A percentile compares a stretch with the other conserved stretches of the same genome.
Evolutionary conservation across 2,797 vertebrate species (phyloP).

Genomic region (Gymnodraco acuticeps): DNA sequence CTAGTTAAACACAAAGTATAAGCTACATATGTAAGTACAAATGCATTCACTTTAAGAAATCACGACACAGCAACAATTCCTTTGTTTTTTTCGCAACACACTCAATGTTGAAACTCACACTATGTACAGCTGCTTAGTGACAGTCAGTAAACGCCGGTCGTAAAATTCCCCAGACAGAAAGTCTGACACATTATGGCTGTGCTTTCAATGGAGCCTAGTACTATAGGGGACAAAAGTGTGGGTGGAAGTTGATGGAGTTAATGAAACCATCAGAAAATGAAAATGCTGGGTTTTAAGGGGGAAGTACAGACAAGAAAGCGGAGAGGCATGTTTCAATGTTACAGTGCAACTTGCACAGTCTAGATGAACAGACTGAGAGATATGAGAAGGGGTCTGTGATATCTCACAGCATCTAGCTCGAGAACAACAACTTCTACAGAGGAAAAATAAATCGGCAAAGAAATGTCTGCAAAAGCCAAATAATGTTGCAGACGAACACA

Average conservation of each 20-base stretch:
- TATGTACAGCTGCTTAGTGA: background rate
- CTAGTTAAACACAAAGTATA: background rate
- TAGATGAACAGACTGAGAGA: conserved; percentile 41
- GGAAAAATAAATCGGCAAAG: conserved; percentile 1
- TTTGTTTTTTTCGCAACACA: too few species aligned
- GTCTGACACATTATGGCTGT: conserved; percentile 22
- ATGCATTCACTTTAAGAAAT: background rate
- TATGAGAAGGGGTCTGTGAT: conserved; percentile 43
- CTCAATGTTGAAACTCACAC: too few species aligned
- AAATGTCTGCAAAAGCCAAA: conserved; percentile 11
- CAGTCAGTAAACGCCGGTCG: background rate
- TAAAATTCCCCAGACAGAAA: conserved; percentile 6
- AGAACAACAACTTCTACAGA: conserved; percentile 20
- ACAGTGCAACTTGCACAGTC: conserved; percentile 8
- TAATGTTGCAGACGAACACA: background rate
- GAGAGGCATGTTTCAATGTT: conserved; percentile 16
- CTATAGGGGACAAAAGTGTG: background rate
- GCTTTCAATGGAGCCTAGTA: conserved; percentile 16
- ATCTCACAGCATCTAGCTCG: conserved; percentile 34
- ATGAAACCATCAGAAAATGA: background rate
- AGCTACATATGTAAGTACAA: background rate
- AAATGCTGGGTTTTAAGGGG: conserved; percentile 4
- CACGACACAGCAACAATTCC: too few species aligned
- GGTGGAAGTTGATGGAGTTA: conserved; percentile 8
- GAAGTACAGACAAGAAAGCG: conserved; percentile 26